Base-by-base conservation (phyloP, 2,113 vertebrate genomes). In the Syngnathoides biaculeatus region DNA sequence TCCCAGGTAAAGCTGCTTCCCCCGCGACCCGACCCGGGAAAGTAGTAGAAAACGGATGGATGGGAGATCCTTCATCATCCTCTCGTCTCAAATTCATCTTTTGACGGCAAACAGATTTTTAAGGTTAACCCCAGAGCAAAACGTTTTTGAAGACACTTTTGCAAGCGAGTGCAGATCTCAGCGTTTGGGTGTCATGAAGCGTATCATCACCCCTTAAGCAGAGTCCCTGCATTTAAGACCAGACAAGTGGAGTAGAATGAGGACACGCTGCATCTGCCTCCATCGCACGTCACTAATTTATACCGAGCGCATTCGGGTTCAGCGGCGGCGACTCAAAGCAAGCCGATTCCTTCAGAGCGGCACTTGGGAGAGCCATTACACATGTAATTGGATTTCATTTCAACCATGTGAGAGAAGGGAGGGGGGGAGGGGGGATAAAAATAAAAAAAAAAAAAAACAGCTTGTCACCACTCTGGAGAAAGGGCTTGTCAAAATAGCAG, bases 321-420 rank as follows among this genome's bases (percentile, higher is more conserved):
- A 77, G 74, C 84, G 76, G 73, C 71, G 68, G 84, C 79, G 86
- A 88, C 72, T 88, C 82, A n/a, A 82, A 80, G 83, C 79, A 78
- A 72, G 83, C 68, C 42, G 75, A 68, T 76, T 86, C 79, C 81
- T 88, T 86, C 79, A 87, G 81, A 87, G 45, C 45, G 4, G 86
- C 79, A 84, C 72, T 79, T 76, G 77, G 79, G 71, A 73, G 81
- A 84, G 78, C 81, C 85, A 87, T 86, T 84, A 85, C 81, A 78
- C 71, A 84, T 77, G 77, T 89, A 88, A 89, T 86, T 89, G 87
- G 85, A 88, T 88, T 90, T 88, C 75, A 89, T 84, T 87, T 87
- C 85, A 85, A 82, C 79, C 86, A 86, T 87, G 84, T 75, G 82
- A 80, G 78, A 76, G 71, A 72, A 69, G 77, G 82, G 83, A 69